Evolutionary conservation across 2,113 vertebrate species (phyloP).

Genomic region (Myrmecophaga tridactyla): DNA sequence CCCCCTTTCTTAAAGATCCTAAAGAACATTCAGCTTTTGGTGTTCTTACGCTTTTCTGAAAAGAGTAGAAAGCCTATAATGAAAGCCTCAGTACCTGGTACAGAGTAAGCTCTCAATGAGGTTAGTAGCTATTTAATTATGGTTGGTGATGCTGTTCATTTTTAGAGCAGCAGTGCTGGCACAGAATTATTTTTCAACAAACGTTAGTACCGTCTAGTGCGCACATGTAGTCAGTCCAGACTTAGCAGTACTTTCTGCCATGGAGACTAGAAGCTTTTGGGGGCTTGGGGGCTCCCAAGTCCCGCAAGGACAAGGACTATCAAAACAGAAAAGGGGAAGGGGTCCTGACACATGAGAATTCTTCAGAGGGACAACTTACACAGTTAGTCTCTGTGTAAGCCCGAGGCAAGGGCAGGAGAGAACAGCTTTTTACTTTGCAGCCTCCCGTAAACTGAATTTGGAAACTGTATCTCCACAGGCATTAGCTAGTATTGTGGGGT

Average conservation of each 20-base stretch:
- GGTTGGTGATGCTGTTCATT: background rate
- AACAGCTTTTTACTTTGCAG: background rate
- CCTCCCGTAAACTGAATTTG: background rate
- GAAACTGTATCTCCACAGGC: background rate
- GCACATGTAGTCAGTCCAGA: background rate
- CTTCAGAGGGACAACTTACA: background rate
- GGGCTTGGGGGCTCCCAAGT: background rate
- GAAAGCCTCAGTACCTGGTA: background rate
- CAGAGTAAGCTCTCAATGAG: background rate
- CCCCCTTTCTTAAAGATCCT: background rate
- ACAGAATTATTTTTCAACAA: background rate
- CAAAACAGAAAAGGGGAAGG: background rate
- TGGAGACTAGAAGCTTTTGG: background rate
- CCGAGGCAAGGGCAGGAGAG: background rate
- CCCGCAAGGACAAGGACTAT: background rate
- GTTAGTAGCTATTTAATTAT: too few species aligned
- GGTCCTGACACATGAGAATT: background rate
- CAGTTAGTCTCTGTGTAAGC: background rate
- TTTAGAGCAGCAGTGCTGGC: background rate
- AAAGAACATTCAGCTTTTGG: background rate
- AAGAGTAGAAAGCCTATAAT: background rate
- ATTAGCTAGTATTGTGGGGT: background rate
- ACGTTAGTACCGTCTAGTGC: background rate
- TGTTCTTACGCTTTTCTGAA: background rate
- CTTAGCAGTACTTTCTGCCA: background rate